phyloP scores from a whole-genome alignment of 2,888 invertebrate genomes.

The Thereva unica region DNA sequence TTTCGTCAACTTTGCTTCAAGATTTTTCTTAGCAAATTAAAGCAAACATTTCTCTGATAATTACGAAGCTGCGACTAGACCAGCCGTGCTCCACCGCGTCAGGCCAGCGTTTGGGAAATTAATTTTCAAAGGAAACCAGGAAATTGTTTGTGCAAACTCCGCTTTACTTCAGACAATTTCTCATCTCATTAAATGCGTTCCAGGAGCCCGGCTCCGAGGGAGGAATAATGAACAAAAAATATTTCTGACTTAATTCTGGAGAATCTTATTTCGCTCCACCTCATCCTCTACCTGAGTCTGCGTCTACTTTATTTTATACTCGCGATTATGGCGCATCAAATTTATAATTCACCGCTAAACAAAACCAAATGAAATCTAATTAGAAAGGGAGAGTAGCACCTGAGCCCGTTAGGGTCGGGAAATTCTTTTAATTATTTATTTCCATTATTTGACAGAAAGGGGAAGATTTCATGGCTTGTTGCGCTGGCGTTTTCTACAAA shows the following conservation, averaged over 20 bases:
- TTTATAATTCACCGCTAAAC: constrained; percentile 30
- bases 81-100: constrained; percentile 6
- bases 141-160: constrained; percentile 33
- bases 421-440: constrained; percentile 34
- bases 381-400: constrained; percentile 33
- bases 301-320: constrained; percentile 33
- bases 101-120: constrained; percentile 28
- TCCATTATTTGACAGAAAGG: constrained; percentile 28
- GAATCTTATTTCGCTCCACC: constrained; percentile 14
- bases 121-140: constrained; percentile 29
- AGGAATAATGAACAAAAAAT: constrained; percentile 31
- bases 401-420: constrained; percentile 16
- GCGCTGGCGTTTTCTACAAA: neutral
- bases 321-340: constrained; percentile 34
- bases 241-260: constrained; percentile 33
- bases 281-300: constrained; percentile 22
- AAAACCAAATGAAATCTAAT: constrained; percentile 35
- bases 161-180: constrained; percentile 30
- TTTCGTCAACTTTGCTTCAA: neutral
- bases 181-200: constrained; percentile 35
- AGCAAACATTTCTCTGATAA: constrained; percentile 34
- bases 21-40: constrained; percentile 21
- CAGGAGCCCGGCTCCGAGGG: constrained; percentile 6
- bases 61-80: constrained; percentile 11
- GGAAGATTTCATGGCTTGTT: constrained; percentile 1